Evolutionary conservation across 2,797 vertebrate genomes (phyloP).

Genomic region (Bufotes viridis): DNA sequence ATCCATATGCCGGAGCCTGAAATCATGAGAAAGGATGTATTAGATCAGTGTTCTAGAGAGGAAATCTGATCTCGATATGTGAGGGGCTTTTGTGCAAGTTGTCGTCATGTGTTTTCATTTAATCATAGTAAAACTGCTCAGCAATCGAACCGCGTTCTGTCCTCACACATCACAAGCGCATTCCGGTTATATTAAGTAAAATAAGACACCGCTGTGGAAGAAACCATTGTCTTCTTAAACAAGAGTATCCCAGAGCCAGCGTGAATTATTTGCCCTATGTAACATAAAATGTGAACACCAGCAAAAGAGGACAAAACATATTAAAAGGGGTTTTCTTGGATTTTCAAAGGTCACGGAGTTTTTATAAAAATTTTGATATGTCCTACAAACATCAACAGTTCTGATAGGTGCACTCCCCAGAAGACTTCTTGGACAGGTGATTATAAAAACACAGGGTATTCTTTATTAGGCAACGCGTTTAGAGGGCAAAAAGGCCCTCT

Average conservation of each 20-base stretch:
- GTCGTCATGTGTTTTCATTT: conserved; percentile 52
- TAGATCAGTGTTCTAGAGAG: conserved; percentile 22
- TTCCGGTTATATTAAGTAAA: conserved; percentile 37
- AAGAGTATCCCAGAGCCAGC: background rate
- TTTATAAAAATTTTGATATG: too few species aligned
- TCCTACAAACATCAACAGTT: too few species aligned
- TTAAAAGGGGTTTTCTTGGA: background rate
- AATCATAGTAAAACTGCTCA: conserved; percentile 37
- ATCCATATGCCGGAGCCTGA: background rate
- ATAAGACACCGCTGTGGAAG: conserved; percentile 9
- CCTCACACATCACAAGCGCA: conserved; percentile 19
- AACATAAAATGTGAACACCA: background rate
- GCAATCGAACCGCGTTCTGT: conserved; percentile 12
- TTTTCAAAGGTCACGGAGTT: too few species aligned
- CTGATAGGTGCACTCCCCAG: too few species aligned
- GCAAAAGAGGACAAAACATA: background rate
- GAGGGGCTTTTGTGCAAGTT: conserved; percentile 17
- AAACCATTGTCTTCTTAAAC: background rate
- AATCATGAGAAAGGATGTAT: conserved; percentile 30
- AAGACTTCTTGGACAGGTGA: too few species aligned
- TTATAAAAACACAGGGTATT: too few species aligned
- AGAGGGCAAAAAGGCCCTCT: too few species aligned
- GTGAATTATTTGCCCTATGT: background rate
- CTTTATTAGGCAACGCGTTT: too few species aligned
- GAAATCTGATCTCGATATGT: conserved; percentile 49